Conservation (phyloP, 2,113 vertebrate species). For the Turdus rufiventris region DNA sequence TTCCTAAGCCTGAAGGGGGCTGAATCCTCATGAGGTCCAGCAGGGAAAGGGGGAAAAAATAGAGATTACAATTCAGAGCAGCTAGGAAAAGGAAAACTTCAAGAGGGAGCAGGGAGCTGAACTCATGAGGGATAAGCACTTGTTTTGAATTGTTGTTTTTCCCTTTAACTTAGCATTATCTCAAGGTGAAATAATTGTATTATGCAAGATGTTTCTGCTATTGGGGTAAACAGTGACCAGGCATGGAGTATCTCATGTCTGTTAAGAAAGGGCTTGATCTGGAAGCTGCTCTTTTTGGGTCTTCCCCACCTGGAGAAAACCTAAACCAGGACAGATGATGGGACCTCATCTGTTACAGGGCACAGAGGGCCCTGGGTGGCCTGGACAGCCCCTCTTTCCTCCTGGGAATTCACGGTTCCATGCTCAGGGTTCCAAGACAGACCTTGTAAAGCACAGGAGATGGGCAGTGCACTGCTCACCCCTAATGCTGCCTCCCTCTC, state of each 20-base stretch:
- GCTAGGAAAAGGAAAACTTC: background rate
- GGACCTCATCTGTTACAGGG: background rate
- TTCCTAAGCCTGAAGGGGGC: constrained; percentile 17
- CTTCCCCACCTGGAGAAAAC: background rate
- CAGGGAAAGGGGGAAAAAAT: background rate
- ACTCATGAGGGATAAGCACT: background rate
- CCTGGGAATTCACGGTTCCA: background rate
- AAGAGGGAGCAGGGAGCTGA: background rate
- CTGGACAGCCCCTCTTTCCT: background rate
- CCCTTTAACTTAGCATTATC: background rate
- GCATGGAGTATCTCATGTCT: background rate
- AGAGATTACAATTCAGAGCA: background rate
- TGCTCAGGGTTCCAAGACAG: background rate
- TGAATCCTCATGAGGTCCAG: background rate
- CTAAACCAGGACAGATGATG: background rate
- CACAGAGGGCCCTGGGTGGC: fast-evolving
- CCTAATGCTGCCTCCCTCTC: background rate
- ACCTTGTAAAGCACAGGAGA: background rate
- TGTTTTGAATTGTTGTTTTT: background rate
- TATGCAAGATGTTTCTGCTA: background rate
- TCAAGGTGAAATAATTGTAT: background rate
- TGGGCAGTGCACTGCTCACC: fast-evolving
- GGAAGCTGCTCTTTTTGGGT: background rate
- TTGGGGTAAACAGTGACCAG: background rate
- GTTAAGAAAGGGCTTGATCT: background rate